These are phyloP conservation scores for Solea solea DNA, from an alignment of 2,113 vertebrate genomes.

Conservation along the genomic window DNA sequence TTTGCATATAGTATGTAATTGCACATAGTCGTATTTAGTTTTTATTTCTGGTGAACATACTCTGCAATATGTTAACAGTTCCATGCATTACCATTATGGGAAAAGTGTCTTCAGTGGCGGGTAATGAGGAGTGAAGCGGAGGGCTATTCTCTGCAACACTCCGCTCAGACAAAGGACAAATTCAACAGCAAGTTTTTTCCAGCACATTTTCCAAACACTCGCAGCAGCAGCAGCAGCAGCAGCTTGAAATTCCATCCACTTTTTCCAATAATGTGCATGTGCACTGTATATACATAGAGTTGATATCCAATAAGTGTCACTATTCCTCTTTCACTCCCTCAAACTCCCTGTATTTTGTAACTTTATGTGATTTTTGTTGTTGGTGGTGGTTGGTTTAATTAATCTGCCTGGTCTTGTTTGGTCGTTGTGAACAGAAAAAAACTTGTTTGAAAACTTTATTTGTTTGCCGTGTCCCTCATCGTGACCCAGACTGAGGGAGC, in stretches of 20 bases:
- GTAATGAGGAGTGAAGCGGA: slow-evolving; percentile 42
- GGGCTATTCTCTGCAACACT: slow-evolving; percentile 43
- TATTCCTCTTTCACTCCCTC: neutral
- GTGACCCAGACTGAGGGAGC: too few relatives aligned
- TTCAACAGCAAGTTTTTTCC: slow-evolving; percentile 73
- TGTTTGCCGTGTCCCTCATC: too few relatives aligned
- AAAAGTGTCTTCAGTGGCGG: slow-evolving; percentile 15
- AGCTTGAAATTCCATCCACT: slow-evolving; percentile 40
- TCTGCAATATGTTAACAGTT: neutral
- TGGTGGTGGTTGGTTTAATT: too few relatives aligned
- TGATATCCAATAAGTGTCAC: slow-evolving; percentile 10
- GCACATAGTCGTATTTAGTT: too few relatives aligned
- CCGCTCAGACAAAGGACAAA: slow-evolving; percentile 68
- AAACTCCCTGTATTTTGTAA: too few relatives aligned
- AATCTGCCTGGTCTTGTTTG: too few relatives aligned
- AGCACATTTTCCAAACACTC: slow-evolving; percentile 52
- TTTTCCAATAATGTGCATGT: slow-evolving; percentile 38
- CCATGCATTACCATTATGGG: neutral
- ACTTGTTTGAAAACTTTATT: too few relatives aligned
- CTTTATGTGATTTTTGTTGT: too few relatives aligned
- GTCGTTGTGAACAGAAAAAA: too few relatives aligned
- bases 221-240: slow-evolving; percentile 26
- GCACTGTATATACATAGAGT: slow-evolving; percentile 11
- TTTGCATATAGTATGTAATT: slow-evolving; percentile 27
- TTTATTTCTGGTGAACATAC: slow-evolving; percentile 1